phyloP scores from a whole-genome alignment of 1,140 invertebrate species.

The Sminthurides bifidus region DNA sequence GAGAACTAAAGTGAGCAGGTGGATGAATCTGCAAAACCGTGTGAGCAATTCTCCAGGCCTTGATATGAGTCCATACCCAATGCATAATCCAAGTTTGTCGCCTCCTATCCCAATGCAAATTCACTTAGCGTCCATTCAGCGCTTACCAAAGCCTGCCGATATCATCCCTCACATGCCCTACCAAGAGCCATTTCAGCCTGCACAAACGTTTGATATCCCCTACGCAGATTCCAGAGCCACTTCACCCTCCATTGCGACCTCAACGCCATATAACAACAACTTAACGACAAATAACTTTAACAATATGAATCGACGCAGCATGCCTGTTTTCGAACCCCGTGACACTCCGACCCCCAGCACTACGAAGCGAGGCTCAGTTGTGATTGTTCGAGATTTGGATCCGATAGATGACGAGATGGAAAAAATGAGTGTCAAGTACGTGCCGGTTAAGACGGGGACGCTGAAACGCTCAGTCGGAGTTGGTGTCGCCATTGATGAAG shows the following conservation, averaged over 20 bases:
- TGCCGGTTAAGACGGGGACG: conserved; percentile 27
- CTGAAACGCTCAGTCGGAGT: conserved; percentile 28
- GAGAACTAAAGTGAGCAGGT: conserved; percentile 29
- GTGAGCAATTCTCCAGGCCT: neutral
- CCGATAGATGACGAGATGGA: conserved; percentile 20
- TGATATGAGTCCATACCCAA: neutral
- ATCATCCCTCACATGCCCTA: conserved; percentile 20
- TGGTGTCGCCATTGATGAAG: conserved; percentile 2
- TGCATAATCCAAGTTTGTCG: neutral
- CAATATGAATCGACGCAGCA: neutral
- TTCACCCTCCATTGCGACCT: conserved; percentile 21
- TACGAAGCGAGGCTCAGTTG: conserved; percentile 13
- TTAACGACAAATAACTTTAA: conserved; percentile 13
- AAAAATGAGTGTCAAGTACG: conserved; percentile 13
- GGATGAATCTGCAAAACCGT: conserved; percentile 27
- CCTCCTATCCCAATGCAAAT: conserved; percentile 8
- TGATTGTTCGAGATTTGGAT: conserved; percentile 28
- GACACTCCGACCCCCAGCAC: neutral
- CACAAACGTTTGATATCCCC: conserved; percentile 21
- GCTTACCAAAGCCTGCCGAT: conserved; percentile 10
- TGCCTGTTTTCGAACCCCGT: conserved; percentile 1
- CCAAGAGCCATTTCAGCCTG: conserved; percentile 22
- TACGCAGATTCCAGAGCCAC: conserved; percentile 28
- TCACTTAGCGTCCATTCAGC: conserved; percentile 16
- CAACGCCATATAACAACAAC: conserved; percentile 13